phyloP scores from a whole-genome alignment of 2,797 vertebrate genomes.

The Typhlichthys eigenmanni region DNA sequence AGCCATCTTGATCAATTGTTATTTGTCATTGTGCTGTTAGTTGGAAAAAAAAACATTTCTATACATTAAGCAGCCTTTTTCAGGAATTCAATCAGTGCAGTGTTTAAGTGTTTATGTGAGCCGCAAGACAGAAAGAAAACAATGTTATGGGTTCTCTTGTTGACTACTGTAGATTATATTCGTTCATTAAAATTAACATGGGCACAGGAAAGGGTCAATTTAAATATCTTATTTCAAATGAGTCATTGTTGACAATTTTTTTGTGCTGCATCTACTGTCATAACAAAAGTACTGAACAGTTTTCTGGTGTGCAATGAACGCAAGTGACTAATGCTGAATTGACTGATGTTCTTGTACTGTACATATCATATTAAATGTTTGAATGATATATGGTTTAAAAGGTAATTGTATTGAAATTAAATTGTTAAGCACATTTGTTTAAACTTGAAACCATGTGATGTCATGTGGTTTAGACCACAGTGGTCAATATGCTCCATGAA shows the following conservation, averaged over 20 bases:
- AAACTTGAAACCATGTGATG: no score
- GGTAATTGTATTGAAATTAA: no score
- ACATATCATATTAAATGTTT: no score
- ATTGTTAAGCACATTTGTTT: no score
- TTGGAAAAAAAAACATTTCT: not conserved
- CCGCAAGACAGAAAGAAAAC: no score
- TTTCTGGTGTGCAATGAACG: slow-evolving; percentile 24
- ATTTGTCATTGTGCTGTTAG: slow-evolving; percentile 13
- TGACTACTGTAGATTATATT: not conserved
- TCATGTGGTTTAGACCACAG: no score
- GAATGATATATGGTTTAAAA: no score
- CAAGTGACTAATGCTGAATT: not conserved
- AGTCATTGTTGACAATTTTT: slow-evolving; percentile 15
- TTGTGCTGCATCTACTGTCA: slow-evolving; percentile 45
- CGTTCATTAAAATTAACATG: not conserved
- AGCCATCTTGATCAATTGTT: slow-evolving; percentile 19
- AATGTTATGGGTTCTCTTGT: no score
- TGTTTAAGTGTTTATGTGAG: no score
- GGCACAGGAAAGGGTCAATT: not conserved
- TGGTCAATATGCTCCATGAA: no score
- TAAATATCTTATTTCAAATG: slow-evolving; percentile 4
- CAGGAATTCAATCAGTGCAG: no score
- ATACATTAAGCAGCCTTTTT: no score
- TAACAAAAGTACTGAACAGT: slow-evolving; percentile 27
- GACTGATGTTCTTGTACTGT: not conserved